Evolutionary conservation across 2,888 invertebrate species (phyloP), one percentile per base, ranked within the genome.

Genomic region (Acanthococcus lagerstroemiae): DNA sequence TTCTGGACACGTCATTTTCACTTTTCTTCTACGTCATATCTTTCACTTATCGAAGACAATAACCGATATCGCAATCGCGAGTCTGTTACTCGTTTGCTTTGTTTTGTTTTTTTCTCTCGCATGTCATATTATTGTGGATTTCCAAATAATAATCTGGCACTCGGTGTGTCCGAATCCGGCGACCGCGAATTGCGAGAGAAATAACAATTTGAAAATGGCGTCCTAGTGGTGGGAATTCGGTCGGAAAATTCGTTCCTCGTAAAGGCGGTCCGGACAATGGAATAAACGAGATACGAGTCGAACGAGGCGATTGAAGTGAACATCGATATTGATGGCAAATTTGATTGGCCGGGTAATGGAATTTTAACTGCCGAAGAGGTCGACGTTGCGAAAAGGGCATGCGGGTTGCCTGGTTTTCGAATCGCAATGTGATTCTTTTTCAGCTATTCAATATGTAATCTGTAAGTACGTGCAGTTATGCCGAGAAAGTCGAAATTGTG

Each of bases 1-100:
- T 50, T 61, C 61, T 61, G 61, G 61, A 61, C 61, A 61, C 61
- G 61, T 61, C 61, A 61, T 61, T 61, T 50, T 48, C 61, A 52
- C 61, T 61, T 61, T 48, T 27, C n/a, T n/a, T n/a, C 17, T 19
- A 50, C 50, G 61, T 61, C 61, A 50, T 61, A 61, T 61, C 61
- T 50, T 50, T 61, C 61, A 61, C 61, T 61, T 61, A 61, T 27
- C 61, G 50, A 61, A 61, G 27, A 50, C 27, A 61, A 61, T 61
- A 26, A 15, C n/a, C 37, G 37, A 37, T 37, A 15, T 37, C 37
- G 12, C 37, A 15, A 37, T 9, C 37, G 37, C 37, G 37, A 37
- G 37, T 37, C 37, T 37, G 12, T 37, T 37, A 15, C 37, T 37
- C 37, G 12, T 37, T 37, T 37, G 37, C n/a, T 37, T 37, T 37